phyloP scores from a whole-genome alignment of 1,140 invertebrate species.

The Odontomachus brunneus region DNA sequence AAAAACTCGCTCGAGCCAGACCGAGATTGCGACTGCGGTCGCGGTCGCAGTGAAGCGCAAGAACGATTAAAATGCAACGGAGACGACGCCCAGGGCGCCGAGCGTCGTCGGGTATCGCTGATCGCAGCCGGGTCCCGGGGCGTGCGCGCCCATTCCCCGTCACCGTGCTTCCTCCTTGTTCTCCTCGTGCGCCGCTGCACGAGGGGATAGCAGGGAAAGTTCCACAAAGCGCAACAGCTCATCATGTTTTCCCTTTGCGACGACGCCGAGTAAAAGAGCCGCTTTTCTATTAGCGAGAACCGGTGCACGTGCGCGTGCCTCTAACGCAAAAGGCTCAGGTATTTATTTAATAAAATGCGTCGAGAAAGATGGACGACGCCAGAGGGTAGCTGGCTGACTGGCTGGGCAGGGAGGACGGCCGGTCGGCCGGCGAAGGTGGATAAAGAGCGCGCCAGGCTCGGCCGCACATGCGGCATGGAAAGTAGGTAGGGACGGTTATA shows the following conservation, averaged over 20 bases:
- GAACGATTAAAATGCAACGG: constrained; percentile 53
- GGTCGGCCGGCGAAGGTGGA: constrained; percentile 19
- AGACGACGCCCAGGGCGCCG: constrained; percentile 21
- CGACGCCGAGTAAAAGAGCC: constrained; percentile 68
- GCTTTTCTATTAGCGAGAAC: constrained; percentile 63
- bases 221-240: constrained; percentile 75
- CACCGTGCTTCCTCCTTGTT: constrained; percentile 32
- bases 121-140: neutral
- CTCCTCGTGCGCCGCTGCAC: constrained; percentile 1
- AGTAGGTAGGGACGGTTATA: constrained; percentile 28
- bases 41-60: constrained; percentile 35
- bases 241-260: constrained; percentile 76
- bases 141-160: neutral
- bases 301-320: constrained; percentile 70
- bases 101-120: constrained; percentile 21
- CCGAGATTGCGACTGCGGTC: constrained; percentile 21
- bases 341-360: constrained; percentile 82
- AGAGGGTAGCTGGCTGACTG: constrained; percentile 6
- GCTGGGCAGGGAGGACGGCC: neutral
- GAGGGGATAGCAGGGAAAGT: constrained; percentile 54
- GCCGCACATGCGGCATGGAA: neutral
- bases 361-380: constrained; percentile 64
- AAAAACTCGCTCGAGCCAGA: neutral
- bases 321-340: constrained; percentile 71
- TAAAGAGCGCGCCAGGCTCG: constrained; percentile 9